A percentile compares a stretch with the other conserved stretches of the same genome.
Conservation (phyloP, 2,888 invertebrate genomes). For the Aphodius sticticus region DNA sequence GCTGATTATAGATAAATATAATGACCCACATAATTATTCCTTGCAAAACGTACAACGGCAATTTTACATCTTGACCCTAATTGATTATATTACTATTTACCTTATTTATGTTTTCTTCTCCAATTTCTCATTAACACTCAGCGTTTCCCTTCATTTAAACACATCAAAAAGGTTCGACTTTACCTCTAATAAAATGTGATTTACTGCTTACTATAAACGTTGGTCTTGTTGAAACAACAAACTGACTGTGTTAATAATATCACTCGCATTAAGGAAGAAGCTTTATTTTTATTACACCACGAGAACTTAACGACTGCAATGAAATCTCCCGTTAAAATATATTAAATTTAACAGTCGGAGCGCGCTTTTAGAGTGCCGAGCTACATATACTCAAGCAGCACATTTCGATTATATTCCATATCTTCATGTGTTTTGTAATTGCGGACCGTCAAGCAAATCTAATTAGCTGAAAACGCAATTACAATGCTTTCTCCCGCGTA, state of each 20-base stretch:
- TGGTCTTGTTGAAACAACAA: not conserved
- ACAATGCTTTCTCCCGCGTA: not conserved
- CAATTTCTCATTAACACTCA: no score
- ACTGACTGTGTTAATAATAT: not conserved
- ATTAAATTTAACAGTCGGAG: not conserved
- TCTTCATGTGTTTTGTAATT: not conserved
- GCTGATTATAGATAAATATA: no score
- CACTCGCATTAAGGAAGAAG: not conserved
- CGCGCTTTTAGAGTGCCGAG: not conserved
- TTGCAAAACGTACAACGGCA: no score
- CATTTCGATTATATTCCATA: not conserved
- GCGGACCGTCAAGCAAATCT: not conserved
- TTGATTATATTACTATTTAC: no score
- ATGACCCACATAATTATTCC: no score
- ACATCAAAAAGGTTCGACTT: no score
- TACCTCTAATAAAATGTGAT: no score
- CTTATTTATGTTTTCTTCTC: no score
- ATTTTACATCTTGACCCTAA: no score
- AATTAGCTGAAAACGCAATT: conserved; percentile 4
- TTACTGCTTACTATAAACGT: not conserved
- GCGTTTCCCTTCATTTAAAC: no score
- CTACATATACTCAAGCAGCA: not conserved
- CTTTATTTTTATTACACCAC: not conserved
- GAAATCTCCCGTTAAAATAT: not conserved
- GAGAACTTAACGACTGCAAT: not conserved